Base-by-base conservation (phyloP, 2,888 invertebrate species). In the Quadroppia sp. region DNA sequence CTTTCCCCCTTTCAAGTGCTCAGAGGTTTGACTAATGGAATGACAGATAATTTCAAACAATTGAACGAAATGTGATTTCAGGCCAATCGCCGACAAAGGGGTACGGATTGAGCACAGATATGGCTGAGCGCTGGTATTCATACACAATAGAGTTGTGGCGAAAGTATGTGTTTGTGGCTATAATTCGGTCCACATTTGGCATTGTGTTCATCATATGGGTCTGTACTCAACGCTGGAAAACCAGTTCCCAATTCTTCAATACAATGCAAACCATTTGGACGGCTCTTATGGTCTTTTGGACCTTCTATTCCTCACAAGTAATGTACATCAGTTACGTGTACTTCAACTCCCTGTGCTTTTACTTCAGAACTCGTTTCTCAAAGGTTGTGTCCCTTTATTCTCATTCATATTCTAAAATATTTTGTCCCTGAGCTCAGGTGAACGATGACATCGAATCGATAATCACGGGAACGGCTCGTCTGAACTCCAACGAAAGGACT, bases 311-410 rank as follows among this genome's bases (percentile, higher is more conserved):
- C 28, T 13, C 72, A 20, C 28, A 50, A 20, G 2, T 28, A 15
- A 2, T 40, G n/a, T 74, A 74, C 40, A 36, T 74, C 28, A 40
- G 50, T 28, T 73, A 71, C 6, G 50, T 71, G 45, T 71, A 45
- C 25, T 74, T 74, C 36, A 71, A 74, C 28, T 69, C 71, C 7
- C 30, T 74, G 20, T 74, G 70, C 71, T 71, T 53, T 50, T 74
- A 74, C 50, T 74, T 74, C 42, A 48, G 71, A 15, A 50, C 32
- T 1, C 74, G 74, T 15, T 74, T 17, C 45, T 56, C n/a, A 25
- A 74, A 74, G 71, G 72, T 72, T 48, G n/a, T 9, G 9, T 7
- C 36, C 6, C 4, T 36, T 36, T 36, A 36, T 36, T 7, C 36
- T 9, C 36, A 4, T 36, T 36, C 9, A 7, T 4, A 36, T 20